These are phyloP conservation scores for Varecia variegata DNA, from an alignment of 2,797 vertebrate genomes.

Conservation along the genomic window DNA sequence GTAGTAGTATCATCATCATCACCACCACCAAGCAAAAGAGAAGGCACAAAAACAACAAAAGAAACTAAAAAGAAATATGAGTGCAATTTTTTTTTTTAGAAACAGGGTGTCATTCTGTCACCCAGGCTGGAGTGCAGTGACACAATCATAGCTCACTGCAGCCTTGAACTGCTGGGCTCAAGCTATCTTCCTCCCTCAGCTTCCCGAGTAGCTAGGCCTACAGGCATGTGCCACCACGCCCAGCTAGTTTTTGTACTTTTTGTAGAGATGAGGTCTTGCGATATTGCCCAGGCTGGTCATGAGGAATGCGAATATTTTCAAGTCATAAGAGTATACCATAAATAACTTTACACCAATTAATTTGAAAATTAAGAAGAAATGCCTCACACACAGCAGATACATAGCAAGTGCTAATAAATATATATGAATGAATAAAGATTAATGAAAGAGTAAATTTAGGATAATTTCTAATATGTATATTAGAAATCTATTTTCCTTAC, in stretches of 20 bases:
- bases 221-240: too few relatives aligned
- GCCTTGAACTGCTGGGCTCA: too few relatives aligned
- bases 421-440: not conserved
- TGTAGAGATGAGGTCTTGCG: too few relatives aligned
- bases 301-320: not conserved
- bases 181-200: too few relatives aligned
- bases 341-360: not conserved
- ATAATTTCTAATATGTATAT: not conserved
- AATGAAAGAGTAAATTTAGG: not conserved
- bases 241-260: too few relatives aligned
- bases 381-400: not conserved
- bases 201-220: too few relatives aligned
- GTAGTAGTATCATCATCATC: not conserved
- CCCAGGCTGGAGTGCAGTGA: too few relatives aligned
- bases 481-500: too few relatives aligned
- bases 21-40: not conserved
- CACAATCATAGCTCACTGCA: too few relatives aligned
- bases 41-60: not conserved
- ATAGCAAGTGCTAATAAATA: not conserved
- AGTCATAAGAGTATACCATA: not conserved
- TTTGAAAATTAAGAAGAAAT: constrained; percentile 30
- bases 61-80: not conserved
- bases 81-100: not conserved
- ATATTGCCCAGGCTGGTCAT: too few relatives aligned
- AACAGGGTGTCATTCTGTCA: fast-evolving